Evolutionary conservation across 2,797 vertebrate genomes (phyloP), one percentile per base, ranked within the genome.

Genomic region (Rhinella marina): DNA sequence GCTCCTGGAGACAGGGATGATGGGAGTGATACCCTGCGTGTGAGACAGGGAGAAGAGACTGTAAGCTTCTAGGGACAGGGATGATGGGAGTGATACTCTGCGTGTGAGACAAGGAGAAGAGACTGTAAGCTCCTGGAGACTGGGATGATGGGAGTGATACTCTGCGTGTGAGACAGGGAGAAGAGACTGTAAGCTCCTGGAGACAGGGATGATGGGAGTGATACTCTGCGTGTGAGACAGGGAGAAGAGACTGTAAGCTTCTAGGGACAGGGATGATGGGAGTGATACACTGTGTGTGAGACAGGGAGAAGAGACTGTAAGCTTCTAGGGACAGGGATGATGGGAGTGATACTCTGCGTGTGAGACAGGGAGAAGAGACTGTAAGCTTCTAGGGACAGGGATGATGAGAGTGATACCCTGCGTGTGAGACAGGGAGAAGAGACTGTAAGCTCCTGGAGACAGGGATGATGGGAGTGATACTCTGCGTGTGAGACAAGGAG

Each of bases 381-480:
- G n/a, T 68, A 11, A 66, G 64, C 25, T 66, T 25, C 64, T 66
- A 25, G 64, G 25, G 25, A 27, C 25, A 32, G 66, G 66, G 66
- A 70, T 70, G 66, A 70, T 70, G 29, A 27, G 29, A 70, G 66
- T 70, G 66, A 70, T 70, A 70, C 14, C 17, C 7, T 17, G 66
- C 27, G 23, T 64, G 23, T 64, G 62, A 64, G n/a, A 19, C 1
- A 19, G 8, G 10, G 62, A 62, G 23, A 41, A 41, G 10, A 64
- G 62, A 64, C 10, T 64, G 62, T 64, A 1, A 64, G 62, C 62
- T 64, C 23, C 62, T 64, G 62, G 62, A 9, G 62, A 25, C n/a
- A 25, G 62, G 62, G 62, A 64, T 64, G 62, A 64, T 64, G n/a
- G 62, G 62, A 25, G 62, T 64, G n/a, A 64, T 64, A 64, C 62